These are phyloP conservation scores for Toxostoma redivivum DNA, from an alignment of 2,113 vertebrate species.

Conservation along the genomic window DNA sequence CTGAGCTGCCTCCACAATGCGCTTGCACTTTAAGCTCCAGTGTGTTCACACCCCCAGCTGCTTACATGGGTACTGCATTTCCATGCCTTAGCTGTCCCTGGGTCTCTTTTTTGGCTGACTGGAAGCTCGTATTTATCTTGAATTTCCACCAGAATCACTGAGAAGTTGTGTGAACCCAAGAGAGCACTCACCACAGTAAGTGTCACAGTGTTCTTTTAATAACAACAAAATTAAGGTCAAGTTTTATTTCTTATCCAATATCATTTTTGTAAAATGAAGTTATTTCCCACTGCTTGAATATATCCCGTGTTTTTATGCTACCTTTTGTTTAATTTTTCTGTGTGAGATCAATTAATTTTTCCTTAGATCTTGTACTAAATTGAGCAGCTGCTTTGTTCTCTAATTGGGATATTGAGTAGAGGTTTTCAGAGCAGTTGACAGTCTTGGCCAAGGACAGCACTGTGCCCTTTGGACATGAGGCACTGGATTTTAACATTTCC, in stretches of 20 bases:
- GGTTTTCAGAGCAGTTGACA: not conserved
- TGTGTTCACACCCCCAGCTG: not conserved
- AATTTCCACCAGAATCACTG: not conserved
- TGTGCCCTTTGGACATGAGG: fast-evolving
- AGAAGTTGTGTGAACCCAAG: not conserved
- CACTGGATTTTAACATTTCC: not conserved
- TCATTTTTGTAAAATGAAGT: fast-evolving
- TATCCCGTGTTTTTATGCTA: not conserved
- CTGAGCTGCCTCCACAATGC: not conserved
- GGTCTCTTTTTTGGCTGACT: not conserved
- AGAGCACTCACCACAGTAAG: not conserved
- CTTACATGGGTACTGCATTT: not conserved
- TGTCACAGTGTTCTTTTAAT: not conserved
- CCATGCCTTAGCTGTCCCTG: not conserved
- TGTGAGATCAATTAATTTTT: not conserved
- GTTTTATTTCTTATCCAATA: not conserved
- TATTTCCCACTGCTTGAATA: not conserved
- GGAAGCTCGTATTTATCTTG: not conserved
- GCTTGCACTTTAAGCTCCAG: not conserved
- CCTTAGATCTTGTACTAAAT: not conserved
- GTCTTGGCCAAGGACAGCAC: not conserved
- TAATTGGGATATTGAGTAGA: not conserved
- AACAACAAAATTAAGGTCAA: not conserved
- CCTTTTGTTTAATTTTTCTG: not conserved
- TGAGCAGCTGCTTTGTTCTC: not conserved